A percentile compares a stretch with the other conserved stretches of the same genome.
Conservation (phyloP, 2,797 vertebrate genomes). For the Coregonus sp. region DNA sequence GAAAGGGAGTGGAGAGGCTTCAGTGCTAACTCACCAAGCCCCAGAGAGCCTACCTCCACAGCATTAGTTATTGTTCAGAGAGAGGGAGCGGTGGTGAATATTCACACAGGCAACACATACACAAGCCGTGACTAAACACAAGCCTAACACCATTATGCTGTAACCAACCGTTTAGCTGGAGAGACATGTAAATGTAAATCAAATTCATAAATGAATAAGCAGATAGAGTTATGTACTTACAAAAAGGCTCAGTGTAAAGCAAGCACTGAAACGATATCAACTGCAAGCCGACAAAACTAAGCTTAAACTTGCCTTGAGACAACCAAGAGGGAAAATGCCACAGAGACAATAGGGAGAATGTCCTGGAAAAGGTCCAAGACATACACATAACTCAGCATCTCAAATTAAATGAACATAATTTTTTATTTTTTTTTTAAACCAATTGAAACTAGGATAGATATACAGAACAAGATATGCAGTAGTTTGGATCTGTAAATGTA, state of each 20-base stretch:
- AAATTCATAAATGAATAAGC: not conserved
- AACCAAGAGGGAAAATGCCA: not conserved
- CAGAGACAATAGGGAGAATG: not conserved
- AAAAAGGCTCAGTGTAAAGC: not conserved
- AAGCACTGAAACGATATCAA: not conserved
- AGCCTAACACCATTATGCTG: conserved; percentile 28
- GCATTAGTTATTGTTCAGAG: conserved; percentile 28
- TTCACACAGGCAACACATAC: conserved; percentile 23
- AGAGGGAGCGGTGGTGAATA: conserved; percentile 20
- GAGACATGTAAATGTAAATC: not conserved
- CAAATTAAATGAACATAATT: not conserved
- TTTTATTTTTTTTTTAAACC: not conserved
- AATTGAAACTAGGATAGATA: not conserved
- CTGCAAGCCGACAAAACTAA: not conserved
- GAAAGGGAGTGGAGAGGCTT: not conserved
- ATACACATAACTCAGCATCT: not conserved
- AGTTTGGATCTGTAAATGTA: not conserved
- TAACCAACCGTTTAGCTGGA: conserved; percentile 15
- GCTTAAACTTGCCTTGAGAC: not conserved
- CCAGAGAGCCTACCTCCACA: not conserved
- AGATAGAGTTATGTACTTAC: not conserved
- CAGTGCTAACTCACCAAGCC: not conserved
- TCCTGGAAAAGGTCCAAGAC: not conserved
- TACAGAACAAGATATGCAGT: not conserved
- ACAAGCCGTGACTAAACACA: conserved; percentile 20